Conservation (phyloP, 2,797 vertebrate genomes). For the Acrossocheilus fasciatus region DNA sequence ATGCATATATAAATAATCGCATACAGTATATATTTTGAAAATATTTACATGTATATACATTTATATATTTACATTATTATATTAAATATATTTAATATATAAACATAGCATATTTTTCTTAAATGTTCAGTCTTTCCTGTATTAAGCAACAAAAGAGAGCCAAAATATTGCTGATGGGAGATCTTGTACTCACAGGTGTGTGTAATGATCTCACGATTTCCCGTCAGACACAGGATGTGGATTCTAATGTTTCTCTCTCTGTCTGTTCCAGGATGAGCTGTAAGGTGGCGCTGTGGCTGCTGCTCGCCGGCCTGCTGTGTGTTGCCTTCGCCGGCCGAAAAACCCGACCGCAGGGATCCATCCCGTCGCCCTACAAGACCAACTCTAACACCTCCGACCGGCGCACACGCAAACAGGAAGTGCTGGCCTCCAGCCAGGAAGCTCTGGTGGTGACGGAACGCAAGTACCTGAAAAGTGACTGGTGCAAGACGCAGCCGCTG, state of each 20-base stretch:
- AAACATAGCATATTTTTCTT: too few species aligned
- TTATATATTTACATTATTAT: too few species aligned
- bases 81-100: too few species aligned
- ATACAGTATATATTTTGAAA: too few species aligned
- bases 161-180: too few species aligned
- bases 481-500: constrained; percentile 90
- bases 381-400: constrained; percentile 83
- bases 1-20: too few species aligned
- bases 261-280: constrained; percentile 78
- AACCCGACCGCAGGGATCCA: constrained; percentile 80
- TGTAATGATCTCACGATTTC: not conserved
- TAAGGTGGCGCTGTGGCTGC: constrained; percentile 76
- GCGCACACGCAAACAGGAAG: constrained; percentile 81
- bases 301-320: constrained; percentile 73
- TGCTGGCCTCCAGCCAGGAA: constrained; percentile 89
- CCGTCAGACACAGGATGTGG: not conserved
- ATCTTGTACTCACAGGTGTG: not conserved
- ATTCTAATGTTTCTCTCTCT: not conserved
- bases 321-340: constrained; percentile 65
- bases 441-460: constrained; percentile 87
- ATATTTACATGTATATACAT: too few species aligned
- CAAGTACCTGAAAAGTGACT: constrained; percentile 89
- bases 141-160: too few species aligned
- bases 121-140: too few species aligned
- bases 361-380: constrained; percentile 85